These are phyloP conservation scores for Molothrus ater DNA, from an alignment of 2,797 vertebrate genomes.

Conservation along the genomic window DNA sequence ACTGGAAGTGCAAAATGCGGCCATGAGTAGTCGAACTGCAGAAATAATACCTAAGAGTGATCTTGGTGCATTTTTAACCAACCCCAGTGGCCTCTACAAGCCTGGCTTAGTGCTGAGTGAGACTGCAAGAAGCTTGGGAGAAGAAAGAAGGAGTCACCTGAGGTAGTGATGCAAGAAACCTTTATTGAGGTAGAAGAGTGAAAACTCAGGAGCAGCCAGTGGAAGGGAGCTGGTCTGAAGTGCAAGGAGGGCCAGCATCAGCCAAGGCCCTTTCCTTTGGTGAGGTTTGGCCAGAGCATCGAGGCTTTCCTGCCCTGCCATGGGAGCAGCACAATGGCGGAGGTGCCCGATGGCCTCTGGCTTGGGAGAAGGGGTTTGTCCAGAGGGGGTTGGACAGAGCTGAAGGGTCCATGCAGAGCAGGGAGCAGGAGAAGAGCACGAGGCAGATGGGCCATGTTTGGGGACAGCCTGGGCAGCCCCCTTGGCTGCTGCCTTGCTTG, in stretches of 20 bases:
- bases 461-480: rapidly evolving
- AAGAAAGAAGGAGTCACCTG: background rate
- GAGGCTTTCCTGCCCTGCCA: rapidly evolving
- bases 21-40: rapidly evolving
- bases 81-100: rapidly evolving
- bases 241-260: rapidly evolving
- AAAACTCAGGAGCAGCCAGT: background rate
- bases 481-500: background rate
- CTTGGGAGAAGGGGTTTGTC: background rate
- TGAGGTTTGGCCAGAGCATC: background rate
- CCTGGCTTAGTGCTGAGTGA: too few relatives aligned
- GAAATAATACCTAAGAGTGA: background rate
- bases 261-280: rapidly evolving
- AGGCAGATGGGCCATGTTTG: background rate
- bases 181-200: background rate
- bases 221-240: too few relatives aligned
- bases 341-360: background rate
- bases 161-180: background rate
- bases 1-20: background rate
- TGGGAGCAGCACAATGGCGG: background rate
- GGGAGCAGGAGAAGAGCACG: rapidly evolving
- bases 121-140: background rate
- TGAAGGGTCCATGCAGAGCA: rapidly evolving
- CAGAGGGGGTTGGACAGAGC: background rate
- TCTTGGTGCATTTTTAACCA: background rate